Evolutionary conservation across 2,797 vertebrate genomes (phyloP).

Genomic region (Oophaga sylvatica): DNA sequence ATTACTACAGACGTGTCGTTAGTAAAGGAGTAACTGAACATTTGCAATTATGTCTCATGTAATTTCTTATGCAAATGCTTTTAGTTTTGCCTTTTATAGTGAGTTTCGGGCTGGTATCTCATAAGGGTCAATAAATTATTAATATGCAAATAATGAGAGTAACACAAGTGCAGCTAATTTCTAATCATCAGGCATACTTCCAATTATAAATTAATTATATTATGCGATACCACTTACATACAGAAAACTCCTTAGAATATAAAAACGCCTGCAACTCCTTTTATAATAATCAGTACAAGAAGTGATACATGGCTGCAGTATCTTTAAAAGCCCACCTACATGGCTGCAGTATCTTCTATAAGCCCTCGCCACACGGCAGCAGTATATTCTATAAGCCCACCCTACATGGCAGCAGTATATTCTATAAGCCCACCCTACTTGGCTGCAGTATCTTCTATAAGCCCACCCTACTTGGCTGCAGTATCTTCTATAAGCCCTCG

Average conservation of each 20-base stretch:
- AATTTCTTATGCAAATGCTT: background rate
- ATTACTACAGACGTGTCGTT: background rate
- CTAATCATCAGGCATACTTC: background rate
- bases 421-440: too few species aligned
- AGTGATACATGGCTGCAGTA: background rate
- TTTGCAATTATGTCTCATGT: slow-evolving; percentile 4
- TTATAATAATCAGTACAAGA: background rate
- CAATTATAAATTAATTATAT: background rate
- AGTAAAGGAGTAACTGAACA: background rate
- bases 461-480: too few species aligned
- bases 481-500: too few species aligned
- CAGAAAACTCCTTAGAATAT: background rate
- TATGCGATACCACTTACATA: background rate
- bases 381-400: too few species aligned
- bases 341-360: too few species aligned
- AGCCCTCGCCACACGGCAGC: too few species aligned
- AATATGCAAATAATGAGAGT: background rate
- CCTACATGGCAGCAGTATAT: too few species aligned
- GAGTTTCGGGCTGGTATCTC: background rate
- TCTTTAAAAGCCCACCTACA: background rate
- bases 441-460: too few species aligned
- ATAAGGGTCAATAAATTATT: background rate
- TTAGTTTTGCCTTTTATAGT: background rate
- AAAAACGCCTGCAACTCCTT: background rate
- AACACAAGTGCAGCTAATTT: background rate